Evolutionary conservation across 2,888 invertebrate species (phyloP).

Genomic region (Ctena decussata): DNA sequence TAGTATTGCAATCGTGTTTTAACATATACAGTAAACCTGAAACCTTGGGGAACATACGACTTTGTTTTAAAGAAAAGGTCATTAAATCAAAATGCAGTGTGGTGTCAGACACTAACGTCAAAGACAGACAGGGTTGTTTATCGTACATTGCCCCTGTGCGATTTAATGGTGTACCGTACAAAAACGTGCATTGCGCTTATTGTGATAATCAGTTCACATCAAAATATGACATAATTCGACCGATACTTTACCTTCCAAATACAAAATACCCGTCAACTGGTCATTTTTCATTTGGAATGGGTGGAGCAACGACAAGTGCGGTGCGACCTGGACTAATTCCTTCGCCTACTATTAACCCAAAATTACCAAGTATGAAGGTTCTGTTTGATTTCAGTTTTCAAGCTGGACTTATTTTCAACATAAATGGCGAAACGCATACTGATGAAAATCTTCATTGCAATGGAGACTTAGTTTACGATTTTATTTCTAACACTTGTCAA

Average conservation of each 20-base stretch:
- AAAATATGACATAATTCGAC: neutral
- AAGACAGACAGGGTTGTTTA: neutral
- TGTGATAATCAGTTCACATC: neutral
- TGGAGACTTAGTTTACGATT: neutral
- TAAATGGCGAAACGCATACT: neutral
- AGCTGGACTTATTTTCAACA: neutral
- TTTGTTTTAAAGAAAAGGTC: neutral
- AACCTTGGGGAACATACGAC: neutral
- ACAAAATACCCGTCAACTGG: neutral
- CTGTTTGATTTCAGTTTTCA: neutral
- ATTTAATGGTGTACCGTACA: neutral
- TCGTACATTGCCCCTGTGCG: neutral
- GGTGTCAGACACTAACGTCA: neutral
- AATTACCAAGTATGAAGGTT: neutral
- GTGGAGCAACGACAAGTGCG: neutral
- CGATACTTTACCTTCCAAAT: neutral
- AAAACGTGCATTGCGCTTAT: conserved; percentile 9
- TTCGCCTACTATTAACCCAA: neutral
- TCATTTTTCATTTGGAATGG: too few species aligned
- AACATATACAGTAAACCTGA: neutral
- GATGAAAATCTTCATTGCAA: neutral
- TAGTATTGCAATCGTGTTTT: neutral
- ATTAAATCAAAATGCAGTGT: neutral
- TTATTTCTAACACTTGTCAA: neutral
- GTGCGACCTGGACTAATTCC: neutral